Percentiles rank a stretch among this genome's conserved stretches.
phyloP scores from a whole-genome alignment of 2,888 invertebrate species.

The Agrotis puta region DNA sequence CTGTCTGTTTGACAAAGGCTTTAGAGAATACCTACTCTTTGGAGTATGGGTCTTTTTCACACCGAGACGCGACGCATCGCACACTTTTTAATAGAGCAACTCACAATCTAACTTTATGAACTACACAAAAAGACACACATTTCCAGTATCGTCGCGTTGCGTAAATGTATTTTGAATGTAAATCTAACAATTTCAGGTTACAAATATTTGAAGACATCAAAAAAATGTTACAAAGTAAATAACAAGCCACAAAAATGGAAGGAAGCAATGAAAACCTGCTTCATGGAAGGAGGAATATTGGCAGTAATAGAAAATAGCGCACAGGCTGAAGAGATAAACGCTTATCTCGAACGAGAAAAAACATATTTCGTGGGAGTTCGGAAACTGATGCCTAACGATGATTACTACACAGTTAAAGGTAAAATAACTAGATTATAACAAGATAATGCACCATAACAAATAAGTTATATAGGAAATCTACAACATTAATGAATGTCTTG shows the following conservation, averaged over 20 bases:
- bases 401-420: conserved; percentile 70
- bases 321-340: conserved; percentile 26
- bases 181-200: conserved; percentile 57
- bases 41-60: too few species aligned
- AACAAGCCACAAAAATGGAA: conserved; percentile 57
- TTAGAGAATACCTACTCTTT: too few species aligned
- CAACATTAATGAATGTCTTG: too few species aligned
- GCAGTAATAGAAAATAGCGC: conserved; percentile 44
- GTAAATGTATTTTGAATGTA: not conserved
- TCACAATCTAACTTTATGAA: too few species aligned
- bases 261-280: conserved; percentile 68
- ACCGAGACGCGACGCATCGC: too few species aligned
- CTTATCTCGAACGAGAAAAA: fast-evolving
- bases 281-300: conserved; percentile 64
- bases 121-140: too few species aligned
- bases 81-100: too few species aligned
- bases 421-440: not conserved
- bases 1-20: too few species aligned
- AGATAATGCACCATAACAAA: too few species aligned
- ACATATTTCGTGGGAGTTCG: conserved; percentile 64
- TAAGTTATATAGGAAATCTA: too few species aligned
- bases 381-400: conserved; percentile 38
- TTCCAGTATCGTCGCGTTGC: too few species aligned
- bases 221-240: conserved; percentile 68
- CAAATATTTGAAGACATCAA: conserved; percentile 43